A percentile compares a stretch with the other conserved stretches of the same genome.
Conservation (phyloP, 2,888 invertebrate genomes). For the Apoda limacodes region DNA sequence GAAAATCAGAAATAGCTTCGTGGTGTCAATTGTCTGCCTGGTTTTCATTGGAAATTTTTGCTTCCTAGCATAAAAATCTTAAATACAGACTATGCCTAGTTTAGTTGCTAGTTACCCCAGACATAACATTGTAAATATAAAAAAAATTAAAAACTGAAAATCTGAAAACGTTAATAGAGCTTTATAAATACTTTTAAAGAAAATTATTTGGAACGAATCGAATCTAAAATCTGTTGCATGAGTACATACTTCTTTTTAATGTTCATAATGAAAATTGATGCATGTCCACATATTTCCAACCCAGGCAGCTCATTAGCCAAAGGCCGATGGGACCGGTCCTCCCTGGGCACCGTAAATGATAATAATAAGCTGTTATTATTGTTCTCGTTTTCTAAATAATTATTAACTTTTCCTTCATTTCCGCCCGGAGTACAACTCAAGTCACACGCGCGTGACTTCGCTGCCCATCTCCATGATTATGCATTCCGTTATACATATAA, state of each 20-base stretch:
- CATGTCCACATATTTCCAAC: conserved; percentile 26
- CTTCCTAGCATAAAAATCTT: no score
- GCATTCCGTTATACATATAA: conserved; percentile 37
- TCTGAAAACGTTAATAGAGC: no score
- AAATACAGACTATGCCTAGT: no score
- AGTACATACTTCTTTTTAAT: conserved; percentile 9
- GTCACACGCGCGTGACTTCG: conserved; percentile 29
- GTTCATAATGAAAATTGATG: conserved; percentile 14
- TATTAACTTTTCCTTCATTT: conserved; percentile 50
- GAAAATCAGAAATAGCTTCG: no score
- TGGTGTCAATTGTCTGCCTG: no score
- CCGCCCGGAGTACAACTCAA: conserved; percentile 33
- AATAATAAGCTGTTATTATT: conserved; percentile 56
- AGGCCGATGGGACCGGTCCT: conserved; percentile 24
- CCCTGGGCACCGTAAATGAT: conserved; percentile 35
- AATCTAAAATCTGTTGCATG: conserved; percentile 3
- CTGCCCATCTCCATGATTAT: conserved; percentile 17
- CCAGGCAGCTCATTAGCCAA: conserved; percentile 48
- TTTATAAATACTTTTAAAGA: no score
- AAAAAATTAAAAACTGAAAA: no score
- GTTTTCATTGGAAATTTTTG: no score
- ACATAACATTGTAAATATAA: no score
- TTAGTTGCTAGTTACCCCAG: no score
- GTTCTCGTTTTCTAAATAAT: conserved; percentile 46
- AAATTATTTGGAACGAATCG: no score